A percentile compares a stretch with the other conserved stretches of the same genome.
phyloP scores from a whole-genome alignment of 2,888 invertebrate species.

The Cantharis flavilabris region DNA sequence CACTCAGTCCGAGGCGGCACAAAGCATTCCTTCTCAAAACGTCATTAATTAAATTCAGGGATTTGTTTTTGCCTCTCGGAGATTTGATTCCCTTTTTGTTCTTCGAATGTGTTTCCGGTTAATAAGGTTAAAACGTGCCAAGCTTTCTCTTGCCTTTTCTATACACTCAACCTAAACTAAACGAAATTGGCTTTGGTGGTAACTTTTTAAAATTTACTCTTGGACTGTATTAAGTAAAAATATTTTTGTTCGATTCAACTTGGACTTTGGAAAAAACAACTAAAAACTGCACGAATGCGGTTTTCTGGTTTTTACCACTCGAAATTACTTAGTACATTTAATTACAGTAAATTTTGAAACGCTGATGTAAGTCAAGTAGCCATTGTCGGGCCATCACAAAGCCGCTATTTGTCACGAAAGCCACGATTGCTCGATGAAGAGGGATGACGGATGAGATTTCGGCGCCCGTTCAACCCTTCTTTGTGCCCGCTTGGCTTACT shows the following conservation, averaged over 20 bases:
- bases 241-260: neutral
- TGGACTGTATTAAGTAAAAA: neutral
- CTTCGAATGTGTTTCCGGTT: constrained; percentile 43
- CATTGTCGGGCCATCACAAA: constrained; percentile 50
- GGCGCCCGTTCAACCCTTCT: constrained; percentile 35
- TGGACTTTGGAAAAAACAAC: neutral
- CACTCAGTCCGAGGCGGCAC: constrained; percentile 41
- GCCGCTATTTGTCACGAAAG: constrained; percentile 52
- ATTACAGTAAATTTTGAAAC: constrained; percentile 40
- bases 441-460: constrained; percentile 50
- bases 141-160: constrained; percentile 2
- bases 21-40: constrained; percentile 56
- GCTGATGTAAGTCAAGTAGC: constrained; percentile 50
- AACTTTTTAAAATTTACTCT: neutral
- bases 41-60: constrained; percentile 57
- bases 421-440: constrained; percentile 49
- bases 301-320: constrained; percentile 13
- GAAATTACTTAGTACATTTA: constrained; percentile 38
- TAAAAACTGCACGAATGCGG: neutral
- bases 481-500: constrained; percentile 30
- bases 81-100: constrained; percentile 54
- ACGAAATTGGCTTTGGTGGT: neutral
- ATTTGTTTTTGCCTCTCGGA: constrained; percentile 53
- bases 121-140: constrained; percentile 51
- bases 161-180: neutral